phyloP scores from a whole-genome alignment of 2,113 vertebrate genomes.

The Anoura caudifer region DNA sequence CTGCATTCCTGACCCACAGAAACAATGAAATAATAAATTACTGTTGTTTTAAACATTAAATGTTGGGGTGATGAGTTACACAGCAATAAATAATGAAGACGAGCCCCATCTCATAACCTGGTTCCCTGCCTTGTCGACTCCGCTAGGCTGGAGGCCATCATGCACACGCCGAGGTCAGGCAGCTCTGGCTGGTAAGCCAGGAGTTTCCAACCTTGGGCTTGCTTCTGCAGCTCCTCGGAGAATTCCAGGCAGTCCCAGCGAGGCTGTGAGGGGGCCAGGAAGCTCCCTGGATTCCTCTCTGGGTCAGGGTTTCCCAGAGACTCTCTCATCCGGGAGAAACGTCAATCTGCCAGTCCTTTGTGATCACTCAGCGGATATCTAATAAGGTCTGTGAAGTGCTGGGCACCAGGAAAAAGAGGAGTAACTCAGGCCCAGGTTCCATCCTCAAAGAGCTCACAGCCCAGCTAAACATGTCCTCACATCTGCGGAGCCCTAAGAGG shows the following conservation, averaged over 20 bases:
- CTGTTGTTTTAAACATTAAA: neutral
- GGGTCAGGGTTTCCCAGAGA: neutral
- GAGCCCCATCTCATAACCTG: neutral
- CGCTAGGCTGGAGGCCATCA: neutral
- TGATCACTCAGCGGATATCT: neutral
- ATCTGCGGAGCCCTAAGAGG: neutral
- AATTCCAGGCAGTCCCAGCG: neutral
- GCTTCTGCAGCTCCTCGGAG: neutral
- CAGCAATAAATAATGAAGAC: neutral
- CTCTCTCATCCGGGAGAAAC: neutral
- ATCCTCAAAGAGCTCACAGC: neutral
- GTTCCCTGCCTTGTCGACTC: neutral
- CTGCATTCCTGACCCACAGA: neutral
- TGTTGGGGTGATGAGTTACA: neutral
- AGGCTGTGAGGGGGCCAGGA: neutral
- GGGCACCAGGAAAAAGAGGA: neutral
- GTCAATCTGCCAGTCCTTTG: neutral
- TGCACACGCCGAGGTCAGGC: too few species aligned
- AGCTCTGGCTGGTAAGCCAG: neutral
- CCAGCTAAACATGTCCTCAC: neutral
- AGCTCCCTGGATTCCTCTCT: neutral
- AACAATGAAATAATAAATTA: neutral
- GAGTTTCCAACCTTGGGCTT: neutral
- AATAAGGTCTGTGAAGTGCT: neutral
- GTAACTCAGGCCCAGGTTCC: neutral